Percentiles rank a stretch among this genome's conserved stretches.
phyloP scores from a whole-genome alignment of 2,888 invertebrate genomes.

The Cosmia trapezina region DNA sequence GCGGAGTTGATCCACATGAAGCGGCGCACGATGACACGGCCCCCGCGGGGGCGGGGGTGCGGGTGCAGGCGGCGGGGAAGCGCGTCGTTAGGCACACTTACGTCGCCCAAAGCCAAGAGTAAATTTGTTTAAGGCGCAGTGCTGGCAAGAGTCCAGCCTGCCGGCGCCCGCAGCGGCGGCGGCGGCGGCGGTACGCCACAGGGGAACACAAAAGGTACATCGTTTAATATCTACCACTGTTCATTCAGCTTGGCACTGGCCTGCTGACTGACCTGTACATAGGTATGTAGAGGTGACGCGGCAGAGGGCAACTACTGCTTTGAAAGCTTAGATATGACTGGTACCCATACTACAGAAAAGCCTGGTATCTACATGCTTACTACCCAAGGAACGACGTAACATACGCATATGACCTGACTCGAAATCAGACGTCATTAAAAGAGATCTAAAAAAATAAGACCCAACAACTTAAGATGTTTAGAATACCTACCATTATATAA shows the following conservation, averaged over 20 bases:
- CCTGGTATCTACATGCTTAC: not conserved
- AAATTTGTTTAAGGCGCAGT: constrained; percentile 60
- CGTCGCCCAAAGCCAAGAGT: constrained; percentile 54
- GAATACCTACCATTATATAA: too few species aligned
- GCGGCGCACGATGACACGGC: constrained; percentile 17
- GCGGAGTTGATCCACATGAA: not conserved
- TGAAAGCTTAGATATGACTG: not conserved
- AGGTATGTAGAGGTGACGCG: not conserved
- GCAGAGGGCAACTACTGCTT: not conserved
- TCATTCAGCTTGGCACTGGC: not conserved
- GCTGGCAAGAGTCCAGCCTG: constrained; percentile 51
- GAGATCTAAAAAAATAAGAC: too few species aligned
- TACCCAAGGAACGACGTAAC: not conserved
- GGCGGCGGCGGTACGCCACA: not conserved
- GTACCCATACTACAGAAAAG: not conserved
- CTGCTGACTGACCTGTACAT: not conserved
- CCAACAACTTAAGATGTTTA: too few species aligned
- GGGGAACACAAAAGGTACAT: constrained; percentile 20
- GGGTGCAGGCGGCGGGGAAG: not conserved
- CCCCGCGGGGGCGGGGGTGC: not conserved
- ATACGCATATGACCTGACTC: not conserved
- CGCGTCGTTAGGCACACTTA: constrained; percentile 57
- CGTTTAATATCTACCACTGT: not conserved
- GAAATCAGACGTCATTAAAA: not conserved
- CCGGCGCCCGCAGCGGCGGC: not conserved